These are phyloP conservation scores for Bungarus multicinctus DNA, from an alignment of 2,113 vertebrate genomes.

Conservation along the genomic window DNA sequence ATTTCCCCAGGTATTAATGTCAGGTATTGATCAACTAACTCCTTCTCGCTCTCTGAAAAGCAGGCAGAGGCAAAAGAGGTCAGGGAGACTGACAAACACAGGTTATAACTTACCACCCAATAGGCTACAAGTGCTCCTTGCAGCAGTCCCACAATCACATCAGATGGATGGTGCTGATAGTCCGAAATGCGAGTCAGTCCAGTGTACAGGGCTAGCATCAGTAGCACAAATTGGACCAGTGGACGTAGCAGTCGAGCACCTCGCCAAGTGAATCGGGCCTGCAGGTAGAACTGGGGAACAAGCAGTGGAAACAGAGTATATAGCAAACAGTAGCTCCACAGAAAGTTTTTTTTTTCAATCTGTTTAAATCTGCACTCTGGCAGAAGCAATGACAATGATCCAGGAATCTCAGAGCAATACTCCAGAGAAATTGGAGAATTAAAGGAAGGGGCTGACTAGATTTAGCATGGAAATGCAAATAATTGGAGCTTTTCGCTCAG, in stretches of 20 bases:
- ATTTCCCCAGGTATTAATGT: neutral
- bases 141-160: constrained; percentile 73
- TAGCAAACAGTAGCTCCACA: rapidly evolving
- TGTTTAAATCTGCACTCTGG: neutral
- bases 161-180: constrained; percentile 75
- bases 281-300: constrained; percentile 74
- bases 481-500: neutral
- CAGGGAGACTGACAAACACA: neutral
- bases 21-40: neutral
- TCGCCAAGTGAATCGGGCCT: constrained; percentile 74
- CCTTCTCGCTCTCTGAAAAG: neutral
- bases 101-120: constrained; percentile 74
- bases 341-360: neutral
- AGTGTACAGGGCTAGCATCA: constrained; percentile 77
- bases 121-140: constrained; percentile 79
- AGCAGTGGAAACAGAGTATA: neutral
- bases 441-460: neutral
- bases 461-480: neutral
- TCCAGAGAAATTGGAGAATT: neutral
- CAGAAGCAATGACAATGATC: neutral
- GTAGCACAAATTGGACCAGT: constrained; percentile 74
- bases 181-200: constrained; percentile 76
- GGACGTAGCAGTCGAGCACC: constrained; percentile 73
- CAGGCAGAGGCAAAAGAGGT: neutral
- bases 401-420: neutral